Evolutionary conservation across 2,113 vertebrate genomes (phyloP).

Genomic region (Atherinomorus stipes): DNA sequence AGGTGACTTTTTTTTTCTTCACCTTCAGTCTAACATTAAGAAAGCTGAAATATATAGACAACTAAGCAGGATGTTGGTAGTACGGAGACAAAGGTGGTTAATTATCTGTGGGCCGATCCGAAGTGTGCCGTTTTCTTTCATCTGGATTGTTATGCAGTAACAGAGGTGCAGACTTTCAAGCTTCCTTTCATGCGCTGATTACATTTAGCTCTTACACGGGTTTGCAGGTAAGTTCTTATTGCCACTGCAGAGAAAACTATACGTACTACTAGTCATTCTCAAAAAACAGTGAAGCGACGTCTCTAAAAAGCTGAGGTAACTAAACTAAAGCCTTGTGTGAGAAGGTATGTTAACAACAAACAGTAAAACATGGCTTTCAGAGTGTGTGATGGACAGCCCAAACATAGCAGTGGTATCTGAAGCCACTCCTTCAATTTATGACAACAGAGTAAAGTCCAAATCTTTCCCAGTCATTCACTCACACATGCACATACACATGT

Average conservation of each 20-base stretch:
- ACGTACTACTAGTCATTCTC: not conserved
- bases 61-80: constrained; percentile 23
- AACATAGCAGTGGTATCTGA: constrained; percentile 78
- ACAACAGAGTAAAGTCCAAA: constrained; percentile 83
- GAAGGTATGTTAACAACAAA: constrained; percentile 1
- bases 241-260: not conserved
- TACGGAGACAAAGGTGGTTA: constrained; percentile 29
- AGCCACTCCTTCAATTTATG: constrained; percentile 89
- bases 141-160: constrained; percentile 15
- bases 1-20: not conserved
- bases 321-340: constrained; percentile 23
- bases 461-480: constrained; percentile 33
- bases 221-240: constrained; percentile 1
- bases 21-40: constrained; percentile 8
- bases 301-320: constrained; percentile 3
- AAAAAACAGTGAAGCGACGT: not conserved
- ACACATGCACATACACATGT: constrained; percentile 24
- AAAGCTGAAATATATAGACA: constrained; percentile 1
- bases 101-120: constrained; percentile 35
- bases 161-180: constrained; percentile 1
- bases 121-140: constrained; percentile 6
- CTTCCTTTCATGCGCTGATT: constrained; percentile 28
- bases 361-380: constrained; percentile 38
- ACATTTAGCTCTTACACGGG: not conserved
- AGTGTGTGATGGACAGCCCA: constrained; percentile 82